These are phyloP conservation scores for Daphoenositta chrysoptera DNA, from an alignment of 2,113 vertebrate genomes.

Conservation along the genomic window DNA sequence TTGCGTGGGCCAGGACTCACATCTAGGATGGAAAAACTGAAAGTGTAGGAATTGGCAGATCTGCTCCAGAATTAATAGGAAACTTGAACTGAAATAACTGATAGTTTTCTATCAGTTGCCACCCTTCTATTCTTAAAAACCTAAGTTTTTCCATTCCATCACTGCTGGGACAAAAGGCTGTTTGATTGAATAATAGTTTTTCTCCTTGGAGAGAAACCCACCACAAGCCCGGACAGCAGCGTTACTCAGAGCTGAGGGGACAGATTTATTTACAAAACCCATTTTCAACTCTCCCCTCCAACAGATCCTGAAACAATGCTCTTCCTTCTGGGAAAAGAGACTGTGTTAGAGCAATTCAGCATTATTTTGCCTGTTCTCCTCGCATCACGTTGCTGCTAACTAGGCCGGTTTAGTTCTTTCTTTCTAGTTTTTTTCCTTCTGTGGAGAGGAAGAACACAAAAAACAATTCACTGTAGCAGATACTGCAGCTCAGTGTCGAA, in stretches of 20 bases:
- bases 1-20: constrained; percentile 44
- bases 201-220: not conserved
- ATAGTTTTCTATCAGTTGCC: constrained; percentile 41
- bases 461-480: not conserved
- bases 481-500: not conserved
- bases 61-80: not conserved
- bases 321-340: not conserved
- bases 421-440: not conserved
- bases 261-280: not conserved
- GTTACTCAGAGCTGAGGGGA: not conserved
- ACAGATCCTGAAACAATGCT: constrained; percentile 10
- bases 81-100: constrained; percentile 33
- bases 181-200: not conserved
- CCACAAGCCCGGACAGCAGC: not conserved
- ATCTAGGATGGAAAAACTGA: constrained; percentile 35
- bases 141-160: not conserved
- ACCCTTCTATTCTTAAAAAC: not conserved
- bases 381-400: not conserved
- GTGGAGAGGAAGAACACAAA: not conserved
- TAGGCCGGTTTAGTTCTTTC: not conserved
- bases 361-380: not conserved
- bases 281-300: not conserved
- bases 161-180: not conserved
- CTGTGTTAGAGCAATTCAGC: not conserved
- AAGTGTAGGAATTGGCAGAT: constrained; percentile 21